Base-by-base conservation (phyloP, 2,797 vertebrate species). In the Paedocypris micromegethes region DNA sequence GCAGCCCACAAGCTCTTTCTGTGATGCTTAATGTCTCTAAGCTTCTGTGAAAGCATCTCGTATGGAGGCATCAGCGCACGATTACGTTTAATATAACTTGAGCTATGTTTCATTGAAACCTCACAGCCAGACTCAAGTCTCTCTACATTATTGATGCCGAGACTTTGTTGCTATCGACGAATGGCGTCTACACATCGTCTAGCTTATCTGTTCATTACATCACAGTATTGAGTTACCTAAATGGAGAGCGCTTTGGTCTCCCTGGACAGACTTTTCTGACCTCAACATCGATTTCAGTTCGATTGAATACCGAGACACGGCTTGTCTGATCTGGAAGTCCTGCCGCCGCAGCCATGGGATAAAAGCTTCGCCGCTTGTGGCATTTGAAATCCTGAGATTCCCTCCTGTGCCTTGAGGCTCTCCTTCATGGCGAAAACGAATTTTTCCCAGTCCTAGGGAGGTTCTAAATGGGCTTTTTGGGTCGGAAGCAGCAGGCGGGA, bases 141-240 rank as follows among this genome's bases (percentile, higher is more conserved):
- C 77, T 80, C 64, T 82, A 74, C 78, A 79, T 86, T 80, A 83
- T 82, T 74, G 58, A 82, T 80, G 75, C 23, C 23, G 80, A 76
- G 73, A 59, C 60, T 56, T 66, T 65, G 68, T 43, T 72, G 76
- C 82, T 81, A 79, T 79, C 69, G 74, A 63, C 44, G 57, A 48
- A 59, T 23, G 23, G 23, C 23, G 23, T 23, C 23, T 23, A 23
- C 23, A 23, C 1, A 23, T 23, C 3, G 5, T 42, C 68, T 4
- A n/a, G 55, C 72, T 70, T 68, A 72, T 76, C 73, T 75, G 49
- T 80, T 50, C 4, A 64, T 58, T 23, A 43, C 42, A 47, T 58
- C 6, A 52, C 53, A 62, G 48, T 40, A 51, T 7, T 50, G 38
- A 57, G 58, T 63, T 53, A 39, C 56, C 51, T 44, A 54, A 70